Evolutionary conservation across 2,888 invertebrate genomes (phyloP).

Genomic region (Dryobotodes eremita): DNA sequence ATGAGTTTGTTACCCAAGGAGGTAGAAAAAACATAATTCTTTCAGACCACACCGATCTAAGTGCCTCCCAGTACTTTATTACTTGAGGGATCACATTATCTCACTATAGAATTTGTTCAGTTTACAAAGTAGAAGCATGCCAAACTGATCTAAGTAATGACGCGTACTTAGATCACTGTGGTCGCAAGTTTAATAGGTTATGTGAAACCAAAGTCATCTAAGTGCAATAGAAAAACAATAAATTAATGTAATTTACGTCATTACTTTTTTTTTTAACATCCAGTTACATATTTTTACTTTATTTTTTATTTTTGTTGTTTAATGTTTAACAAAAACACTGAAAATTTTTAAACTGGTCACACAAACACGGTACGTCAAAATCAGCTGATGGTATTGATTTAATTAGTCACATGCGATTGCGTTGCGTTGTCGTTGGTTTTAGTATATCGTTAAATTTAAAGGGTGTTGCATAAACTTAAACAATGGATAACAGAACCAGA

Average conservation of each 20-base stretch:
- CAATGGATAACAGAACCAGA: constrained; percentile 40
- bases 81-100: constrained; percentile 38
- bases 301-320: constrained; percentile 1
- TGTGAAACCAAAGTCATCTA: constrained; percentile 31
- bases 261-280: too few relatives aligned
- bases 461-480: neutral
- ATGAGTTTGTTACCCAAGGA: constrained; percentile 36
- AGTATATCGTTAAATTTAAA: neutral
- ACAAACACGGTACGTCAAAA: constrained; percentile 10
- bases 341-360: constrained; percentile 10
- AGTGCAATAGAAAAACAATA: constrained; percentile 34
- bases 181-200: constrained; percentile 32
- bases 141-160: constrained; percentile 52
- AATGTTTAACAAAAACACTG: constrained; percentile 1
- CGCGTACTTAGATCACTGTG: constrained; percentile 45
- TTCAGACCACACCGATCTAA: constrained; percentile 39
- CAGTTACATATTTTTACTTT: neutral
- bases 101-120: constrained; percentile 40
- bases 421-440: neutral
- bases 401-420: constrained; percentile 32
- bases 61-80: constrained; percentile 25
- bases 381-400: neutral
- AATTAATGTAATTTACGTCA: constrained; percentile 5
- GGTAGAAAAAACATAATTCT: constrained; percentile 44
- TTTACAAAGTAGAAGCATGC: constrained; percentile 44